Evolutionary conservation across 2,113 vertebrate genomes (phyloP), one percentile per base, ranked within the genome.

Genomic region (Trichechus manatus): DNA sequence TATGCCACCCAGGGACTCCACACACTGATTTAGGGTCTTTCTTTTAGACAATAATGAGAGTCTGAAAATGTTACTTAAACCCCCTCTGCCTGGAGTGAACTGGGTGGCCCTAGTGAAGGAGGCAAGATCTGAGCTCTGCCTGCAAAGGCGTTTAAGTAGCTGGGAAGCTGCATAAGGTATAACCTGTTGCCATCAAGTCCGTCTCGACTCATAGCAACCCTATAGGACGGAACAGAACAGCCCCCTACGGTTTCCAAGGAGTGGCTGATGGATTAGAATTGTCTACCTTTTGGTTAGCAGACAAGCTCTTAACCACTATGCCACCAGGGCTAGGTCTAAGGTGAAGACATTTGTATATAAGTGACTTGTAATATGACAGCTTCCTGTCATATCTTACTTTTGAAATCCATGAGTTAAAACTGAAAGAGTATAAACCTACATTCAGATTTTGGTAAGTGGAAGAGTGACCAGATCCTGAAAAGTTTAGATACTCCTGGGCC

Each of bases 321-420:
- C 53, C 53, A 56, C 53, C 10, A 56, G 47, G 9, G 42, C 5
- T 44, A 66, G 50, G 9, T 3, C 68, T 84, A n/a, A 61, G 27
- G 22, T 6, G 11, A 95, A 77, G 3, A 3, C 29, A 61, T 79
- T 64, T 56, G 66, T 53, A 53, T 56, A 31, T 77, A 47, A 27
- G 63, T 29, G 19, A 64, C n/a, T 94, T 89, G 82, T 82, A 91
- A 50, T 89, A 88, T 31, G 47, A 72, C 9, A 17, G 33, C 88
- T 82, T 86, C 61, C 81, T 78, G 53, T 75, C 91, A 83, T 39
- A 87, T 36, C 9, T 75, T 84, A 92, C n/a, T 88, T 89, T 89
- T 91, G 53, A 95, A 91, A 91, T 68, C 33, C 22, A 9, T 19
- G 44, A 36, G 19, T 87, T 92, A 72, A 72, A 75, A 89, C 77